Conservation (phyloP, 2,113 vertebrate species). For the Bubalus kerabau region DNA sequence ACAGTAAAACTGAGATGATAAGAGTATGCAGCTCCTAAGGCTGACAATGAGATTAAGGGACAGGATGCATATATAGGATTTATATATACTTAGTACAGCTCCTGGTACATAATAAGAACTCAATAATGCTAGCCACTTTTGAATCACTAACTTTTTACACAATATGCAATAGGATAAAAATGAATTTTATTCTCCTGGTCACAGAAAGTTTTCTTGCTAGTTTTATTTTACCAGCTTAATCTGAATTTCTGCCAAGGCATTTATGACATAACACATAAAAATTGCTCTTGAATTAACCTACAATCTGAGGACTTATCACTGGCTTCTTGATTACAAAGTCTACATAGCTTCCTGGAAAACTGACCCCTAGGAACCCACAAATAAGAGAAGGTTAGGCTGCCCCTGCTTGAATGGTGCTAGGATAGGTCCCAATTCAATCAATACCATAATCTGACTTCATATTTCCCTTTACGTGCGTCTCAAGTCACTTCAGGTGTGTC, state of each 20-base stretch:
- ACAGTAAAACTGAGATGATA: background rate
- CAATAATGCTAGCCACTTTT: background rate
- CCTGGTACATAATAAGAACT: background rate
- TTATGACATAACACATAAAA: background rate
- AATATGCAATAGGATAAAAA: background rate
- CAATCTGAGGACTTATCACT: background rate
- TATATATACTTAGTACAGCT: background rate
- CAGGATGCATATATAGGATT: background rate
- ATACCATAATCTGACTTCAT: background rate
- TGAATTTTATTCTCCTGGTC: background rate
- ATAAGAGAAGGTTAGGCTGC: background rate
- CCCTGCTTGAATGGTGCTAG: background rate
- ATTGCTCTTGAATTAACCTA: background rate
- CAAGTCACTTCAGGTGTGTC: background rate
- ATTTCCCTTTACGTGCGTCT: background rate
- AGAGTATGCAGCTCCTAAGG: background rate
- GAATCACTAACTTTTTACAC: background rate
- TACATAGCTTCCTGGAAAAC: background rate
- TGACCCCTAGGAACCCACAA: background rate
- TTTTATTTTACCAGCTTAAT: background rate
- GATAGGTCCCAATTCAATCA: background rate
- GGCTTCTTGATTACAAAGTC: background rate
- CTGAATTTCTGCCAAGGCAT: slow-evolving; percentile 8
- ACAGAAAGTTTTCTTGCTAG: background rate
- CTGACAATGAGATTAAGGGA: background rate